Conservation (phyloP, 2,888 invertebrate genomes). For the Orthonevra nobilis region DNA sequence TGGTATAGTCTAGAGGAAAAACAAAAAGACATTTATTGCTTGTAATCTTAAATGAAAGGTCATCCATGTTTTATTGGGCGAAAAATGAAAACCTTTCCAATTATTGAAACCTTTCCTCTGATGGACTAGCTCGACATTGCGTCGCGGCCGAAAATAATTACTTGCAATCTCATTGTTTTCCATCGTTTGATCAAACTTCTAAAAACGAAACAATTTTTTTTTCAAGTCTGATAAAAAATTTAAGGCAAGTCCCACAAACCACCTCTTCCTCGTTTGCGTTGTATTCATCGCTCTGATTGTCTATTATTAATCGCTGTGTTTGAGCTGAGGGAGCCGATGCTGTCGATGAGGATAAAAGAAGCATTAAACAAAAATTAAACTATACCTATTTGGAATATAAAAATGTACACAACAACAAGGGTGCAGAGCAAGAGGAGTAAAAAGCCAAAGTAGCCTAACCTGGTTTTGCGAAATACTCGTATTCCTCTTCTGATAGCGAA, state of each 20-base stretch:
- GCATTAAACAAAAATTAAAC: too few relatives aligned
- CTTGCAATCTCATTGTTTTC: conserved; percentile 84
- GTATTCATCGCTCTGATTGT: conserved; percentile 24
- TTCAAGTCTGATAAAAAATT: background rate
- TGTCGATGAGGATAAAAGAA: background rate
- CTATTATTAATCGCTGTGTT: conserved; percentile 23
- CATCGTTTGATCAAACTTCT: conserved; percentile 16
- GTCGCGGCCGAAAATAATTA: conserved; percentile 87
- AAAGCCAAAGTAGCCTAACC: background rate
- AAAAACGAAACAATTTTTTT: conserved; percentile 1
- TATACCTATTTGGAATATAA: too few relatives aligned
- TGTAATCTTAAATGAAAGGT: too few relatives aligned
- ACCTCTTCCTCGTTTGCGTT: conserved; percentile 45
- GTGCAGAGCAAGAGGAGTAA: background rate
- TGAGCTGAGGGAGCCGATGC: conserved; percentile 45
- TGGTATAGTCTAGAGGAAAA: conserved; percentile 51
- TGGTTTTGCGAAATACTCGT: background rate
- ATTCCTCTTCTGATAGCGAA: background rate
- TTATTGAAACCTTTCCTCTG: conserved; percentile 82
- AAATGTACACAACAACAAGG: background rate
- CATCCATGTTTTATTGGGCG: background rate
- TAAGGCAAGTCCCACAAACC: background rate
- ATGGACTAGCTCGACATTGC: conserved; percentile 83
- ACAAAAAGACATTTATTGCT: too few relatives aligned
- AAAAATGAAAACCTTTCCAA: conserved; percentile 81